Conservation (phyloP, 1,140 invertebrate genomes). For the Drosophila lacteicornis region DNA sequence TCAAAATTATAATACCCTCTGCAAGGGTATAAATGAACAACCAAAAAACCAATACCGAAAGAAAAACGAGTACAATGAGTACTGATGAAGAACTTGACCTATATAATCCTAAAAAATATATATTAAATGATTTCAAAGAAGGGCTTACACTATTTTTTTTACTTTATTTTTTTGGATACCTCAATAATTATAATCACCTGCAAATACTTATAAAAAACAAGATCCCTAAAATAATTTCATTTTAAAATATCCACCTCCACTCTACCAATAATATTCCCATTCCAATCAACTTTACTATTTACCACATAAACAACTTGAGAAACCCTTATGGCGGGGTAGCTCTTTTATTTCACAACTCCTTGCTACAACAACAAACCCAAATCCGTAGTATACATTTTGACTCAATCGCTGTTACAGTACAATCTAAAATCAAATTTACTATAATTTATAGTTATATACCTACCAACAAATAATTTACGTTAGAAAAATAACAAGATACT, state of each 20-base stretch:
- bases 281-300: slow-evolving; percentile 6
- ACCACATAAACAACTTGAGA: background rate
- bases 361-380: slow-evolving; percentile 8
- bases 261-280: slow-evolving; percentile 13
- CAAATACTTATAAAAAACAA: slow-evolving; percentile 7
- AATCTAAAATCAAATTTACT: no score
- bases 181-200: slow-evolving; percentile 5
- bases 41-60: background rate
- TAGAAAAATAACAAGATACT: no score
- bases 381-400: background rate
- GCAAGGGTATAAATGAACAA: background rate
- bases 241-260: slow-evolving; percentile 3
- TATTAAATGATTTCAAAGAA: background rate
- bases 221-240: no score
- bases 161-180: background rate
- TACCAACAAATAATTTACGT: no score
- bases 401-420: no score
- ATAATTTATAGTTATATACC: no score
- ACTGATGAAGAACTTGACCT: background rate
- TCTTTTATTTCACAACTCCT: background rate
- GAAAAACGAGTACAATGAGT: background rate
- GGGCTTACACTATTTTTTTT: background rate
- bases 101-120: no score
- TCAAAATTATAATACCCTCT: no score
- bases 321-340: no score